These are phyloP conservation scores for Elysia chlorotica DNA, from an alignment of 1,140 invertebrate species.

Conservation along the genomic window DNA sequence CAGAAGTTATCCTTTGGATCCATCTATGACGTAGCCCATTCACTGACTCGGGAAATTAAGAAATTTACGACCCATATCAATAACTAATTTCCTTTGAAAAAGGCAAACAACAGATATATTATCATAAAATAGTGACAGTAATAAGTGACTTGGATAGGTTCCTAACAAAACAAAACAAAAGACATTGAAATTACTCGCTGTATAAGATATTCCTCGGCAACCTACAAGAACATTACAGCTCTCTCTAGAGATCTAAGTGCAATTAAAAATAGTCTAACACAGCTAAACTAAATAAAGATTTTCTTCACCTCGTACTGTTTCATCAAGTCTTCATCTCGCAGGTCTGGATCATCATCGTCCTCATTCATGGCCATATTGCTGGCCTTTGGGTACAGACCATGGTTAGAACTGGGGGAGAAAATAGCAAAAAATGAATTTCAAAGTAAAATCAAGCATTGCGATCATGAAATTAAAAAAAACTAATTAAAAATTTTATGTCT, in stretches of 20 bases:
- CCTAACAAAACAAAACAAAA: background rate
- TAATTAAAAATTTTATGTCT: too few species aligned
- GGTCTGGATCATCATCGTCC: conserved; percentile 19
- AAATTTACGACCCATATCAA: too few species aligned
- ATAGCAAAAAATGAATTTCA: too few species aligned
- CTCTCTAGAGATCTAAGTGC: background rate
- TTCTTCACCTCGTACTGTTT: conserved; percentile 16
- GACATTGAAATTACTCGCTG: background rate
- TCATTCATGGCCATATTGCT: conserved; percentile 17
- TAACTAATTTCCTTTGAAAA: too few species aligned
- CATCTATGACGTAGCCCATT: too few species aligned
- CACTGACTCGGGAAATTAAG: too few species aligned
- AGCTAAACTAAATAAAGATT: background rate
- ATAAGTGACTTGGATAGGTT: background rate
- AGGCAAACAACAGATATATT: too few species aligned
- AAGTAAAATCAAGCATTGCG: too few species aligned
- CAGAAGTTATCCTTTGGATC: too few species aligned
- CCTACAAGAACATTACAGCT: background rate
- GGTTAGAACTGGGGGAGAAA: too few species aligned
- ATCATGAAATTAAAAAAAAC: too few species aligned
- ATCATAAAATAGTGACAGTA: too few species aligned
- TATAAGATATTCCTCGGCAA: background rate
- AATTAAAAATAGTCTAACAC: background rate
- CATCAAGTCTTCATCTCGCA: conserved; percentile 22
- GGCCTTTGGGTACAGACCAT: conserved; percentile 15